Percentiles rank a stretch among this genome's conserved stretches.
Evolutionary conservation across 1,140 invertebrate genomes (phyloP).

Genomic region (Drosophila albomicans): DNA sequence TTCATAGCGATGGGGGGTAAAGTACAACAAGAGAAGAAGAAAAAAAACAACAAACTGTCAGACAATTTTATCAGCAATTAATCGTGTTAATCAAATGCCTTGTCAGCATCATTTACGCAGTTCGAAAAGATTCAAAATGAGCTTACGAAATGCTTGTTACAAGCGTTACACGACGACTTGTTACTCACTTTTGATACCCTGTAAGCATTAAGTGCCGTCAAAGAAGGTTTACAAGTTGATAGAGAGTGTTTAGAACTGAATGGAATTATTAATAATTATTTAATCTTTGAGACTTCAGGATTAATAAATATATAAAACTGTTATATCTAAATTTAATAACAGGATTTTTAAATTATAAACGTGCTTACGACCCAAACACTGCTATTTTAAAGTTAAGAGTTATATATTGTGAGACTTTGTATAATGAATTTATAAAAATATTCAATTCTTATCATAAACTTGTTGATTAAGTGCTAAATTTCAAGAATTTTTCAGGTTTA

Average conservation of each 20-base stretch:
- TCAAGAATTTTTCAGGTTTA: no score
- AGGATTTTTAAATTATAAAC: no score
- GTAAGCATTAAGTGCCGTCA: not conserved
- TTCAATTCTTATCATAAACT: no score
- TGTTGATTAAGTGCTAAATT: no score
- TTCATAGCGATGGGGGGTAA: not conserved
- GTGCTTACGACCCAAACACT: no score
- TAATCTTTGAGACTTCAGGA: no score
- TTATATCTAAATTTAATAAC: no score
- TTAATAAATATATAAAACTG: no score
- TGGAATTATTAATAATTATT: not conserved
- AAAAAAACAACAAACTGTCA: slow-evolving; percentile 69
- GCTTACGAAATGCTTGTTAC: slow-evolving; percentile 64
- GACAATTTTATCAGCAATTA: slow-evolving; percentile 83
- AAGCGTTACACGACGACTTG: slow-evolving; percentile 41
- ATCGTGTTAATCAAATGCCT: slow-evolving; percentile 83
- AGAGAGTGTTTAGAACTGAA: not conserved
- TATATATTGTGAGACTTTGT: no score
- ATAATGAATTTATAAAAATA: no score
- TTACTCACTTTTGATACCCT: slow-evolving; percentile 33
- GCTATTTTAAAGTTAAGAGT: no score
- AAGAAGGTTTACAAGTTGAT: not conserved
- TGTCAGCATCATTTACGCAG: slow-evolving; percentile 78
- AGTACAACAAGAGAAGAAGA: not conserved
- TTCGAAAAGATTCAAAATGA: slow-evolving; percentile 51